These are phyloP conservation scores for Neolamprologus ventralis DNA, from an alignment of 2,113 vertebrate species.

Conservation along the genomic window DNA sequence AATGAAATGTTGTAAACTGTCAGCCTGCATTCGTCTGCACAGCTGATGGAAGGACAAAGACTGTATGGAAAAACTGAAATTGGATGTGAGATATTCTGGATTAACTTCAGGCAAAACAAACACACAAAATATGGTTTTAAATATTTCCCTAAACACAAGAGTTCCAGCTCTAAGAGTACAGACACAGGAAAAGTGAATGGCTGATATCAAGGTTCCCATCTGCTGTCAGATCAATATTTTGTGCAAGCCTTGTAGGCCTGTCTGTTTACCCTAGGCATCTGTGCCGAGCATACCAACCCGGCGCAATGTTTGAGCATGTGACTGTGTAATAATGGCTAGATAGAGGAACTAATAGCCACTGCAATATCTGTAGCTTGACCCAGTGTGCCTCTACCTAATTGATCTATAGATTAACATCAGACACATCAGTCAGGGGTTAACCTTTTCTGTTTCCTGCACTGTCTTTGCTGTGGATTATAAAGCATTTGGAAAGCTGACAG, in stretches of 20 bases:
- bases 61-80: neutral
- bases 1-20: neutral
- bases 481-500: conserved; percentile 53
- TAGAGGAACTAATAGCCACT: conserved; percentile 72
- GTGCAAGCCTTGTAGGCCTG: conserved; percentile 68
- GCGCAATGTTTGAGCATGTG: conserved; percentile 75
- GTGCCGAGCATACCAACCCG: conserved; percentile 70
- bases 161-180: conserved; percentile 29
- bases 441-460: conserved; percentile 66
- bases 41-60: neutral
- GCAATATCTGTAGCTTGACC: conserved; percentile 79
- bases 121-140: conserved; percentile 18
- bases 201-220: conserved; percentile 71
- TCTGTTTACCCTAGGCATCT: conserved; percentile 75
- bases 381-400: conserved; percentile 74
- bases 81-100: neutral
- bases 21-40: neutral
- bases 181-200: conserved; percentile 49
- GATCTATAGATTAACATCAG: conserved; percentile 79
- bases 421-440: conserved; percentile 73
- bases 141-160: conserved; percentile 3
- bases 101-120: conserved; percentile 7
- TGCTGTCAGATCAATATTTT: conserved; percentile 80
- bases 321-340: conserved; percentile 79
- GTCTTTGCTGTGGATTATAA: conserved; percentile 66